Base-by-base conservation (phyloP, 1,140 invertebrate genomes). In the Drosophila lacertosa region DNA sequence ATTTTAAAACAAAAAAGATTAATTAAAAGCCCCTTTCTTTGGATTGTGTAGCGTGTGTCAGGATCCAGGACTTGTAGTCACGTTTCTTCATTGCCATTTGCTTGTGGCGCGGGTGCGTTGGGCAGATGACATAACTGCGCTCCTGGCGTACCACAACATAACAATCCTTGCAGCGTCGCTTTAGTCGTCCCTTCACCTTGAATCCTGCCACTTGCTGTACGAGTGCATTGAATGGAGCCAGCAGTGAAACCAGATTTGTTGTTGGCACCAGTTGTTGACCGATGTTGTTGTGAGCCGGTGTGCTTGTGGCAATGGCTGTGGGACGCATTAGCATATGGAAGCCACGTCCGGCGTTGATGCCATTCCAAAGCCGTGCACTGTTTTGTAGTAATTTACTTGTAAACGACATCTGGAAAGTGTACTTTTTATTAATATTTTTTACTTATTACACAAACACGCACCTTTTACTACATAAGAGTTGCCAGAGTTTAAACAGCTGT, bases 71-170 rank as follows among this genome's bases (percentile, higher is more conserved):
- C 72, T 94, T 94, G 69, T 93, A 93, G 32, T 93, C 93, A 67
- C 94, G 93, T 45, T 93, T 91, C 53, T 94, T 92, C 91, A 94
- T 95, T 22, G 94, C 91, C 93, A 94, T 95, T 92, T 97, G 96
- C 78, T 97, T 97, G 77, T 97, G 96, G 51, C 96, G 92, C 33
- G 95, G 94, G 89, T 95, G 93, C 16, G 93, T 94, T 73, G 94
- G 94, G 79, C 96, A 97, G 48, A 95, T 94, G 42, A 96, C 94
- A 91, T 95, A 96, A 67, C 94, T 81, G 32, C 95, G 92, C 64
- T 95, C 93, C 83, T 96, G 93, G 54, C 94, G 91, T 37, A 92
- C 92, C 10, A 96, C 93, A 84, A 96, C 93, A 77, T 95, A 96
- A 81, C 96, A 97, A 74, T 95, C 94, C 90, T 94, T 95, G 82